Evolutionary conservation across 2,113 vertebrate species (phyloP).

Genomic region (Solenodon paradoxus): DNA sequence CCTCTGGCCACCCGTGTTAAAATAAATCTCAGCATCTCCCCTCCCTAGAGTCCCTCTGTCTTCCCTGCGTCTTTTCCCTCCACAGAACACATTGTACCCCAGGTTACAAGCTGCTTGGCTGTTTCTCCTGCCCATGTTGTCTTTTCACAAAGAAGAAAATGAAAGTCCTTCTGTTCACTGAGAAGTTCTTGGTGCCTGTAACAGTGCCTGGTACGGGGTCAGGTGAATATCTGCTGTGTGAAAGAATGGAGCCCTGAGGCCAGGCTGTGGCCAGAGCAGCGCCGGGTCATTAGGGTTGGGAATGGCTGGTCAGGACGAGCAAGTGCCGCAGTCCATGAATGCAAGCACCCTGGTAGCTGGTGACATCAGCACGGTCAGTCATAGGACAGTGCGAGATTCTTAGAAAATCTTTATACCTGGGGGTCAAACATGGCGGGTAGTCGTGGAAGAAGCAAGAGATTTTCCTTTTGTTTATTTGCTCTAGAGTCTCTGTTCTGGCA

Average conservation of each 20-base stretch:
- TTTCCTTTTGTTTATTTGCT: background rate
- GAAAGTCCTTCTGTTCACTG: background rate
- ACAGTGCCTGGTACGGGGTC: background rate
- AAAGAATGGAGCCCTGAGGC: background rate
- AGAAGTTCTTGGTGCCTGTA: background rate
- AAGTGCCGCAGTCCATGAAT: background rate
- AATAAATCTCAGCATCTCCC: background rate
- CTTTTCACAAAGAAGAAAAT: background rate
- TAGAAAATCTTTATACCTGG: background rate
- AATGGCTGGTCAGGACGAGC: too few species aligned
- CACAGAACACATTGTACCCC: accelerated
- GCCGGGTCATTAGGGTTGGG: background rate
- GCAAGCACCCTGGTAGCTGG: background rate
- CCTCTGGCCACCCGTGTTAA: background rate
- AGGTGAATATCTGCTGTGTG: background rate
- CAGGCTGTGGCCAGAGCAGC: background rate
- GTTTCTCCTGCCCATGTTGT: background rate
- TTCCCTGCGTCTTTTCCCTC: background rate
- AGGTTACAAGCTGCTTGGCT: background rate
- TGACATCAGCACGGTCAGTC: background rate
- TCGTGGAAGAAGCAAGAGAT: background rate
- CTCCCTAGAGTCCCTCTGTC: background rate
- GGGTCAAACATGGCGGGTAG: background rate
- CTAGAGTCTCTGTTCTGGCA: background rate
- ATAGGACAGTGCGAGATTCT: background rate